Conservation (phyloP, 2,888 invertebrate species). For the Amphipoea oculea region DNA sequence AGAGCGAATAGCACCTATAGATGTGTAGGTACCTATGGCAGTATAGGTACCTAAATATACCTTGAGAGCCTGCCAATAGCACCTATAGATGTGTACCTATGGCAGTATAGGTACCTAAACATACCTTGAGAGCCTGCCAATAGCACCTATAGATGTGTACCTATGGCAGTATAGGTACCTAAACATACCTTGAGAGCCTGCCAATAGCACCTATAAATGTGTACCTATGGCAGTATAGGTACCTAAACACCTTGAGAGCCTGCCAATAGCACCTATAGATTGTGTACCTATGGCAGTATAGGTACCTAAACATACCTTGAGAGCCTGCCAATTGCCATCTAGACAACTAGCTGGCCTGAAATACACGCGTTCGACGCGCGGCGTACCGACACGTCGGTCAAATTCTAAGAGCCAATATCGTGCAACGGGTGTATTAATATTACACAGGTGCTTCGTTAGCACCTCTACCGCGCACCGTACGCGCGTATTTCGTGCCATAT, state of each 20-base stretch:
- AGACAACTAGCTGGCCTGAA: neutral
- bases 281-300: no score
- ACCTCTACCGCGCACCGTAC: neutral
- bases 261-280: no score
- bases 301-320: neutral
- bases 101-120: neutral
- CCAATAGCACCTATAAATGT: no score
- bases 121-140: neutral
- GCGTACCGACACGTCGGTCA: neutral
- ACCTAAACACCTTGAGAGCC: no score
- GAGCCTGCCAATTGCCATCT: no score
- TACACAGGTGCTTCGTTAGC: neutral
- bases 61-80: no score
- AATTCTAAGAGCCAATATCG: constrained; percentile 5
- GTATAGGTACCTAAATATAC: neutral
- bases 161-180: neutral
- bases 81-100: no score
- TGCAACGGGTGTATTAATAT: neutral
- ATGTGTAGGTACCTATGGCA: no score
- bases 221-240: neutral
- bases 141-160: no score
- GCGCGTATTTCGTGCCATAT: neutral
- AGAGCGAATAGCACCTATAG: no score
- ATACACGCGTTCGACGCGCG: neutral
- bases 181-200: neutral